A percentile compares a stretch with the other conserved stretches of the same genome.
Conservation (phyloP, 2,797 vertebrate genomes). For the Acrocephalus scirpaceus region DNA sequence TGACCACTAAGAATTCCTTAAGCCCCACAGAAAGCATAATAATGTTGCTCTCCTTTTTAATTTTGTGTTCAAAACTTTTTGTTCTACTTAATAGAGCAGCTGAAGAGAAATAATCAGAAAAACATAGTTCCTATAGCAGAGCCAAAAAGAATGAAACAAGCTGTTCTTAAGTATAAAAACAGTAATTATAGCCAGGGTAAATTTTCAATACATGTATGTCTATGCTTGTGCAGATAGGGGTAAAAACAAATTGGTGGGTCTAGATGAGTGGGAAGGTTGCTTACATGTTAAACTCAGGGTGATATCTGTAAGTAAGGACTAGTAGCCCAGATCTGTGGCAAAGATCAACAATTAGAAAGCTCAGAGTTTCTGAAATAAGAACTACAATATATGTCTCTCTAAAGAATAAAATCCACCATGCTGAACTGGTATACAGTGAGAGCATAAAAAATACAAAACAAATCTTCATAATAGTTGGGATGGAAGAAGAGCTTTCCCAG, state of each 20-base stretch:
- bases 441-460: not conserved
- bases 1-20: not conserved
- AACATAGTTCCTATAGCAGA: not conserved
- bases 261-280: not conserved
- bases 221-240: not conserved
- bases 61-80: not conserved
- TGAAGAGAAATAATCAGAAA: not conserved
- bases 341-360: not conserved
- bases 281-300: not conserved
- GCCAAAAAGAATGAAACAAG: not conserved
- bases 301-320: not conserved
- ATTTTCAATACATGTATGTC: not conserved
- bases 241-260: not conserved
- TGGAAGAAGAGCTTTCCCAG: not conserved
- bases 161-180: not conserved
- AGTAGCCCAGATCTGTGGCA: not conserved
- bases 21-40: not conserved
- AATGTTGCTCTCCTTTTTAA: not conserved
- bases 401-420: not conserved
- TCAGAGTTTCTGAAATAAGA: not conserved
- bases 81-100: not conserved
- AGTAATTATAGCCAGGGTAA: not conserved
- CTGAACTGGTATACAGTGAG: not conserved
- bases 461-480: not conserved
- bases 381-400: not conserved